Evolutionary conservation across 2,888 invertebrate species (phyloP).

Genomic region (Sialis lutaria): DNA sequence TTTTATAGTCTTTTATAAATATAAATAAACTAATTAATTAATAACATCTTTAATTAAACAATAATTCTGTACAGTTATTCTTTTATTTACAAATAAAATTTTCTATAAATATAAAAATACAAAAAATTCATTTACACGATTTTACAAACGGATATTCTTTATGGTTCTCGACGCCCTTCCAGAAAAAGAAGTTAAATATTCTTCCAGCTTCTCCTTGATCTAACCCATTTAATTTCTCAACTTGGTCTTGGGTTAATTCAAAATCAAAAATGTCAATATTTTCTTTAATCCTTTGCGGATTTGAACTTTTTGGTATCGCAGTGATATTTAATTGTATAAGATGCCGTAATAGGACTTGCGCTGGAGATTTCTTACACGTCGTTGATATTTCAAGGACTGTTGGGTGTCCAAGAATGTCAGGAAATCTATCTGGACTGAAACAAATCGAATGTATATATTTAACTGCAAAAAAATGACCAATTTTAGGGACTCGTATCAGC

Average conservation of each 20-base stretch:
- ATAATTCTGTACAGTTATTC: no score
- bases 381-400: slow-evolving; percentile 36
- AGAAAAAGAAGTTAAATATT: slow-evolving; percentile 49
- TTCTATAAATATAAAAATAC: no score
- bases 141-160: slow-evolving; percentile 46
- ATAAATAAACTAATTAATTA: no score
- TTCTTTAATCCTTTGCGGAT: slow-evolving; percentile 44
- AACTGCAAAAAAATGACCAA: no score
- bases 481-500: no score
- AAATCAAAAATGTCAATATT: slow-evolving; percentile 54
- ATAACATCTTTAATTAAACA: no score
- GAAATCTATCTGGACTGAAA: slow-evolving; percentile 34
- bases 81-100: no score
- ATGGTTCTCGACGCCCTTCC: slow-evolving; percentile 49
- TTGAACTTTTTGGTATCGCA: slow-evolving; percentile 66
- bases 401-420: slow-evolving; percentile 42
- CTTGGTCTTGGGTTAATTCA: slow-evolving; percentile 34
- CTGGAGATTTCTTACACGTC: slow-evolving; percentile 41
- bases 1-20: no score
- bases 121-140: background rate
- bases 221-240: slow-evolving; percentile 32
- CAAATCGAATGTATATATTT: no score
- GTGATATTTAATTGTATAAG: slow-evolving; percentile 46
- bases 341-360: slow-evolving; percentile 54
- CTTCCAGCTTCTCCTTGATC: slow-evolving; percentile 44